Conservation (phyloP, 92 coral and sea anemone species). For the Siderastrea radians region DNA sequence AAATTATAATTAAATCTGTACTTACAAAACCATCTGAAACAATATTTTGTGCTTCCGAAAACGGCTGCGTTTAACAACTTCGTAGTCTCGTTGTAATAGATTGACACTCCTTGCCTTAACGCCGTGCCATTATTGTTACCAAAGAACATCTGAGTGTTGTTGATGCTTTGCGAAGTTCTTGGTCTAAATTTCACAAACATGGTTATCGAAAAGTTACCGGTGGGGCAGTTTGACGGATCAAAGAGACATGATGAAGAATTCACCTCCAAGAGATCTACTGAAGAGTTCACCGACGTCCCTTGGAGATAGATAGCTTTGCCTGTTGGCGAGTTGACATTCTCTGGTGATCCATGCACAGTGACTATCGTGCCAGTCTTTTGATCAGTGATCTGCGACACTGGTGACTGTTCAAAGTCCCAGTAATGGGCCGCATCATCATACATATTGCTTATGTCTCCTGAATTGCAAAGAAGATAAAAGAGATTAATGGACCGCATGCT, state of each 20-base stretch:
- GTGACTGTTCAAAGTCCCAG: constrained; percentile 78
- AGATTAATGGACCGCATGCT: background rate
- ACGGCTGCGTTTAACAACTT: background rate
- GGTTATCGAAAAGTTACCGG: constrained; percentile 55
- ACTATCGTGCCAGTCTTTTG: constrained; percentile 7
- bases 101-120: constrained; percentile 28
- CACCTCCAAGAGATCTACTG: constrained; percentile 52
- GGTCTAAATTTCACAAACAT: constrained; percentile 53
- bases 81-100: constrained; percentile 6
- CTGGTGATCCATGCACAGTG: constrained; percentile 12
- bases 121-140: constrained; percentile 49
- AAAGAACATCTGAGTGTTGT: constrained; percentile 37
- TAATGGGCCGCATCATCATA: constrained; percentile 57
- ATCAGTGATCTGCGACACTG: constrained; percentile 34
- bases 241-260: constrained; percentile 39
- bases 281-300: constrained; percentile 4
- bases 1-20: background rate
- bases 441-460: constrained; percentile 15
- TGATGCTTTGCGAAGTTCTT: background rate
- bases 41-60: constrained; percentile 32
- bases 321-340: constrained; percentile 12
- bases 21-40: background rate
- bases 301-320: constrained; percentile 36
- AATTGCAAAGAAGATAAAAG: background rate
- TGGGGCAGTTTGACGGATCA: constrained; percentile 62